Evolutionary conservation across 2,797 vertebrate species (phyloP).

Genomic region (Podarcis siculus): DNA sequence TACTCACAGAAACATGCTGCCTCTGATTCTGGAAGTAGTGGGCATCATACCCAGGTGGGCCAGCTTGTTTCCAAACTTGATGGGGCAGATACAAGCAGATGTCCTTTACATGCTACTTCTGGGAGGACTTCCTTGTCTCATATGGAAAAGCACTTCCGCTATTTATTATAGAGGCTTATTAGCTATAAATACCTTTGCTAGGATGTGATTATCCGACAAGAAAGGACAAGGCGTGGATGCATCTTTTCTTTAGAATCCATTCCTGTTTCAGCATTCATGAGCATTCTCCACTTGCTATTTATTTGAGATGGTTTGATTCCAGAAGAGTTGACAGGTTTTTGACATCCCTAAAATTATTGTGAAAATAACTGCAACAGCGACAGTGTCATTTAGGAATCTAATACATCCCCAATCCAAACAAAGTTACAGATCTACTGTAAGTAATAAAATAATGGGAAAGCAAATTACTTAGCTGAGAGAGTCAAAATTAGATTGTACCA

Average conservation of each 20-base stretch:
- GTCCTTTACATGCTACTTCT: neutral
- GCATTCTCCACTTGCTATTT: slow-evolving; percentile 63
- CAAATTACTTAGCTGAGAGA: slow-evolving; percentile 59
- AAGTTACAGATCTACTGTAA: slow-evolving; percentile 57
- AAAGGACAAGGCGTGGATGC: slow-evolving; percentile 38
- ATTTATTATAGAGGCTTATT: neutral
- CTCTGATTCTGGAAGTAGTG: too few species aligned
- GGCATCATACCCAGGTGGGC: neutral
- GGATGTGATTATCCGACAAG: slow-evolving; percentile 5
- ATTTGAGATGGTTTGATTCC: slow-evolving; percentile 60
- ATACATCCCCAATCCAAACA: slow-evolving; percentile 34
- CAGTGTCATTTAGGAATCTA: slow-evolving; percentile 71
- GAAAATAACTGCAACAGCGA: slow-evolving; percentile 67
- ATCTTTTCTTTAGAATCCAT: slow-evolving; percentile 52
- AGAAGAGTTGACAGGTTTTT: slow-evolving; percentile 64
- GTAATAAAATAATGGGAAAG: slow-evolving; percentile 65
- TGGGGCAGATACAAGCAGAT: neutral
- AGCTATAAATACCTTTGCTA: neutral
- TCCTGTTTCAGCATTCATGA: slow-evolving; percentile 70
- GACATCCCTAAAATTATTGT: slow-evolving; percentile 62
- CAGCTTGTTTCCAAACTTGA: neutral
- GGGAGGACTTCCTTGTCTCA: neutral
- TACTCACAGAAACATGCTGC: too few species aligned
- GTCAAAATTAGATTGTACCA: slow-evolving; percentile 54
- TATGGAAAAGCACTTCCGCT: neutral